A percentile compares a stretch with the other conserved stretches of the same genome.
Conservation (phyloP, 35 echinoderm and acorn worm species). For the Acanthaster planci region DNA sequence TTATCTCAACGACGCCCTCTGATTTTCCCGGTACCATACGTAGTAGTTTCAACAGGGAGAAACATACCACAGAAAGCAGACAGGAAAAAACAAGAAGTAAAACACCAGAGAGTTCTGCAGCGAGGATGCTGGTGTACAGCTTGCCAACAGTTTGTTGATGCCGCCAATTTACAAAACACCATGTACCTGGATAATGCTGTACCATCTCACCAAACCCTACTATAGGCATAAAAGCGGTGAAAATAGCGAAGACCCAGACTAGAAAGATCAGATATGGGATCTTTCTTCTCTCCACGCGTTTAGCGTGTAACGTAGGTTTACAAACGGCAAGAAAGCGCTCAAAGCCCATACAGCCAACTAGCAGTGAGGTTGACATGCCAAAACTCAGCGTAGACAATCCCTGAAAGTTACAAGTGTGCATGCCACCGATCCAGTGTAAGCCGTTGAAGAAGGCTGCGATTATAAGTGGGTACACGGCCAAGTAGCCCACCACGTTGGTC, state of each 20-base stretch:
- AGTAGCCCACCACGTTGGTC: constrained; percentile 79
- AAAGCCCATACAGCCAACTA: constrained; percentile 73
- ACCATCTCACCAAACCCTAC: constrained; percentile 82
- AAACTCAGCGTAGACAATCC: constrained; percentile 74
- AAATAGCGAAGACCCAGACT: constrained; percentile 82
- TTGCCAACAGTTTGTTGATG: constrained; percentile 78
- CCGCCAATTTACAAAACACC: constrained; percentile 96
- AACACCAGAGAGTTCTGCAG: constrained; percentile 61
- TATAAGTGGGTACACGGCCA: constrained; percentile 80
- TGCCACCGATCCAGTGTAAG: constrained; percentile 76
- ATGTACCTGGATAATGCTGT: constrained; percentile 80
- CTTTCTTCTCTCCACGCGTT: constrained; percentile 87
- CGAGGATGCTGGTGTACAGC: constrained; percentile 82
- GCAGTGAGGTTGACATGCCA: constrained; percentile 58
- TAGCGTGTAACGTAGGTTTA: constrained; percentile 60
- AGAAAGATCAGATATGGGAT: constrained; percentile 78
- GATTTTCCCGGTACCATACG: constrained; percentile 4
- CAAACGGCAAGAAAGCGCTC: constrained; percentile 88
- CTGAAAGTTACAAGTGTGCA: constrained; percentile 75
- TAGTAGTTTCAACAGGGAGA: not conserved
- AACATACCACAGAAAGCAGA: constrained; percentile 24
- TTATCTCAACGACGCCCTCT: constrained; percentile 4
- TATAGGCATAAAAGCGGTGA: constrained; percentile 78
- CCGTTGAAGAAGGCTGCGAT: constrained; percentile 65
- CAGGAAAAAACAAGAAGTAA: constrained; percentile 42